phyloP scores from a whole-genome alignment of 2,113 vertebrate species.

The Notarius lentiginosus region DNA sequence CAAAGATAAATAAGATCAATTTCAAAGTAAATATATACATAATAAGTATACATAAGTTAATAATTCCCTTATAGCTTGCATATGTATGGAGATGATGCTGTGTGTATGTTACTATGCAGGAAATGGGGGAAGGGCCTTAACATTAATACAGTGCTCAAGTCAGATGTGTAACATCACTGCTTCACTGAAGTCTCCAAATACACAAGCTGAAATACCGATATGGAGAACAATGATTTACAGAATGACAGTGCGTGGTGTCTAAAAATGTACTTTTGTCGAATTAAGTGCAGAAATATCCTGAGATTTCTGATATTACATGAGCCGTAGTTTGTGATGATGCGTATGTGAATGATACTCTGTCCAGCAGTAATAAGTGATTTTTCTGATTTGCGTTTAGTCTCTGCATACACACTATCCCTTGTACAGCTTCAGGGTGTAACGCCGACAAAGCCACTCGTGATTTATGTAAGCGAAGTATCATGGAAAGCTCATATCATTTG shows the following conservation, averaged over 20 bases:
- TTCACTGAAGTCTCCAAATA: conserved; percentile 38
- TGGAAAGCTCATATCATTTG: not conserved
- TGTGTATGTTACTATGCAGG: conserved; percentile 50
- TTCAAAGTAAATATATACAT: not conserved
- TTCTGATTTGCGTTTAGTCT: not conserved
- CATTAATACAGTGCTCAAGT: conserved; percentile 63
- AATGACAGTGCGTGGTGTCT: not conserved
- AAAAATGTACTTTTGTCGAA: not conserved
- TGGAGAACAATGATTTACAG: not conserved
- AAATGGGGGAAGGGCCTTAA: conserved; percentile 60
- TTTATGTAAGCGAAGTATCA: not conserved
- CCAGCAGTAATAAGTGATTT: not conserved
- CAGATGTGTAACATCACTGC: conserved; percentile 67
- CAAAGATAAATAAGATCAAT: conserved; percentile 6
- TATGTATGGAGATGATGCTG: conserved; percentile 32
- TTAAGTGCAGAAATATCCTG: not conserved
- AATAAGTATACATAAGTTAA: not conserved
- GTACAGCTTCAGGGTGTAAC: not conserved
- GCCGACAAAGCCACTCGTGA: not conserved
- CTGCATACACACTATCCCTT: too few relatives aligned
- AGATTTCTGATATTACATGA: not conserved
- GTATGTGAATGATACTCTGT: not conserved
- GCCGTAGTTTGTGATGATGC: not conserved
- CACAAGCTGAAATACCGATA: conserved; percentile 52
- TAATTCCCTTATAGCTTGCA: not conserved